A percentile compares a stretch with the other conserved stretches of the same genome.
Conservation (phyloP, 2,113 vertebrate species). For the Heteronetta atricapilla region DNA sequence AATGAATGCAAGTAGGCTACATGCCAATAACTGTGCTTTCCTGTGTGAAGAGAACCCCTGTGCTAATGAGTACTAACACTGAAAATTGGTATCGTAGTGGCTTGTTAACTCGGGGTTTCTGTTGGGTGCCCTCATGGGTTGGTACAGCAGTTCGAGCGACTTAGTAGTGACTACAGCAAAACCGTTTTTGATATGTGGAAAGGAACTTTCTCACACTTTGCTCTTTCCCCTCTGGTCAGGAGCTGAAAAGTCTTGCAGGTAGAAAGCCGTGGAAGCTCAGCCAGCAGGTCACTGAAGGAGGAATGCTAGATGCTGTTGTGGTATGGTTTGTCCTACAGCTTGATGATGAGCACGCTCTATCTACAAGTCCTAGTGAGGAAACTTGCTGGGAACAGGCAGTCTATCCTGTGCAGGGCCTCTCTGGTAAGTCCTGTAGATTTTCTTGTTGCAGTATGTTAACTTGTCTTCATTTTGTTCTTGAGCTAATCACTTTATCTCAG, state of each 20-base stretch:
- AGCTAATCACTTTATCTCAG: neutral
- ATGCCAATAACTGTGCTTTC: neutral
- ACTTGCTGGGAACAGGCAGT: constrained; percentile 98
- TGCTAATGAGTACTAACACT: neutral
- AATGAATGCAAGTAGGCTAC: fast-evolving
- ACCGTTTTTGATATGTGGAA: neutral
- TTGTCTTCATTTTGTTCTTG: neutral
- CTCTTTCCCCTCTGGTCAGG: constrained; percentile 73
- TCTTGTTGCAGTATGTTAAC: neutral
- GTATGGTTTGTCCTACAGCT: constrained; percentile 97
- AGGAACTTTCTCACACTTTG: neutral
- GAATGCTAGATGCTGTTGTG: constrained; percentile 88
- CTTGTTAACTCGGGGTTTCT: neutral
- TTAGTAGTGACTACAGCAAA: neutral
- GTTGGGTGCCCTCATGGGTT: neutral
- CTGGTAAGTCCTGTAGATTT: constrained; percentile 72
- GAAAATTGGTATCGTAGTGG: neutral
- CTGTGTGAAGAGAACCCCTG: neutral
- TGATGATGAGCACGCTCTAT: constrained; percentile 88
- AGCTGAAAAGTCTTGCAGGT: constrained; percentile 88
- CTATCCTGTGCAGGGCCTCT: constrained; percentile 87
- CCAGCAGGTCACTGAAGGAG: constrained; percentile 80
- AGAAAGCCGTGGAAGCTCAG: constrained; percentile 77
- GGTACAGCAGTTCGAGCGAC: neutral
- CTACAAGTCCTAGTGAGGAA: constrained; percentile 91